Conservation (phyloP, 2,888 invertebrate species). For the Campoplex capitator region DNA sequence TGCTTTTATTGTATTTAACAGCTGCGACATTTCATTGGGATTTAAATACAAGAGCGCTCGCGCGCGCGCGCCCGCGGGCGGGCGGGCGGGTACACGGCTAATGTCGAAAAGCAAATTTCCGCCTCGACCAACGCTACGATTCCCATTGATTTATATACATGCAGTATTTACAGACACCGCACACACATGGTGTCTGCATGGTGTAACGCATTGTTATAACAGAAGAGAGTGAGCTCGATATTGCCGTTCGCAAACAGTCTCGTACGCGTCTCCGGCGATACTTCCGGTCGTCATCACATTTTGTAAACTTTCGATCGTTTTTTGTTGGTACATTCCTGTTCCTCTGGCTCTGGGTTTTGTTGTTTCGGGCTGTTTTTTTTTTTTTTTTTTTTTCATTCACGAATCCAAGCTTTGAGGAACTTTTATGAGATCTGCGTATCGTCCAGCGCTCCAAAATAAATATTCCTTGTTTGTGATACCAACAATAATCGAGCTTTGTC, state of each 20-base stretch:
- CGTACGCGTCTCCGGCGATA: constrained; percentile 23
- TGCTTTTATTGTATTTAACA: constrained; percentile 36
- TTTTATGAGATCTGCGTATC: constrained; percentile 16
- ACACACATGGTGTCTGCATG: background rate
- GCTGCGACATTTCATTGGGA: constrained; percentile 51
- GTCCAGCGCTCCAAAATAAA: constrained; percentile 11
- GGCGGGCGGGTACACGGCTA: constrained; percentile 37
- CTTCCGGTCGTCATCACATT: constrained; percentile 52
- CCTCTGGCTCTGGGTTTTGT: background rate
- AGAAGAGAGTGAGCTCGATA: constrained; percentile 37
- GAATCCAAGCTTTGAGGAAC: background rate
- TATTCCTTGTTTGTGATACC: background rate
- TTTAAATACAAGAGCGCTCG: constrained; percentile 65
- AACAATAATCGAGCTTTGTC: background rate
- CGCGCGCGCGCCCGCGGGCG: no score
- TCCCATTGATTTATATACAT: constrained; percentile 17
- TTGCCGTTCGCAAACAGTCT: constrained; percentile 38
- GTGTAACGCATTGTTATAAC: constrained; percentile 23
- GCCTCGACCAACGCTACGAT: constrained; percentile 48
- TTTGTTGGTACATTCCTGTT: background rate
- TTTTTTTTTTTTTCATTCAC: constrained; percentile 16
- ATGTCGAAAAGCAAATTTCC: constrained; percentile 71
- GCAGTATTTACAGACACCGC: background rate
- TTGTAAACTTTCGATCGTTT: constrained; percentile 36
- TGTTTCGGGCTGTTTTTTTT: background rate